Percentiles rank a stretch among this genome's conserved stretches.
phyloP scores from a whole-genome alignment of 2,888 invertebrate species.

The Athripsodes cinereus region DNA sequence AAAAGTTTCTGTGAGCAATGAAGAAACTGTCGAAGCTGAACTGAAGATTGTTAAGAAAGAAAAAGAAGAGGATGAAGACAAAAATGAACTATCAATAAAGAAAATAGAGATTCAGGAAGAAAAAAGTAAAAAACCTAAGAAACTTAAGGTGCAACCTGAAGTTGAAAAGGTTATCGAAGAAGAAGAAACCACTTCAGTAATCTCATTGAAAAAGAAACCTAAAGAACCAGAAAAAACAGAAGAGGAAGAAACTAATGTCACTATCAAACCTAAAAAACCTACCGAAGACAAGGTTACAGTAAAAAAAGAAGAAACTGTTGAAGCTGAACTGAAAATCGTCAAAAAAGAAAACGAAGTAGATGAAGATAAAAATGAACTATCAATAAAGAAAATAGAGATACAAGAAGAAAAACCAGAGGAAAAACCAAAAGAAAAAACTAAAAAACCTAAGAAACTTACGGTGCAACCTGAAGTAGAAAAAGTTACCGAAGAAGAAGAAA shows the following conservation, averaged over 20 bases:
- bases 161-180: conserved; percentile 30
- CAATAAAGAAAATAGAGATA: conserved; percentile 24
- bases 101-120: conserved; percentile 30
- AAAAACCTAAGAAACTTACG: not conserved
- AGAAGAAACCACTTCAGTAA: conserved; percentile 28
- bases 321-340: conserved; percentile 34
- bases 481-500: conserved; percentile 29
- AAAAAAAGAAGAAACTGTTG: conserved; percentile 28
- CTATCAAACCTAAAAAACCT: conserved; percentile 30
- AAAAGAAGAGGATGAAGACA: conserved; percentile 30
- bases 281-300: conserved; percentile 33
- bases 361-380: conserved; percentile 28
- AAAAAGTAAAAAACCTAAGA: conserved; percentile 29
- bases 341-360: conserved; percentile 22
- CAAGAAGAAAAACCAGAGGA: conserved; percentile 31
- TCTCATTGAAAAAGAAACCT: conserved; percentile 29
- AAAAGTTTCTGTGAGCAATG: conserved; percentile 29
- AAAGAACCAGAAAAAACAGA: conserved; percentile 11
- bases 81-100: conserved; percentile 1
- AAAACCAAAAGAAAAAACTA: conserved; percentile 30
- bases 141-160: conserved; percentile 26
- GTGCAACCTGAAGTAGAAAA: conserved; percentile 24
- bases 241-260: not conserved
- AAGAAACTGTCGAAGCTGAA: conserved; percentile 33
- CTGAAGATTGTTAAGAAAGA: conserved; percentile 33